Base-by-base conservation (phyloP, 2,113 vertebrate species). In the Ammodytes marinus region DNA sequence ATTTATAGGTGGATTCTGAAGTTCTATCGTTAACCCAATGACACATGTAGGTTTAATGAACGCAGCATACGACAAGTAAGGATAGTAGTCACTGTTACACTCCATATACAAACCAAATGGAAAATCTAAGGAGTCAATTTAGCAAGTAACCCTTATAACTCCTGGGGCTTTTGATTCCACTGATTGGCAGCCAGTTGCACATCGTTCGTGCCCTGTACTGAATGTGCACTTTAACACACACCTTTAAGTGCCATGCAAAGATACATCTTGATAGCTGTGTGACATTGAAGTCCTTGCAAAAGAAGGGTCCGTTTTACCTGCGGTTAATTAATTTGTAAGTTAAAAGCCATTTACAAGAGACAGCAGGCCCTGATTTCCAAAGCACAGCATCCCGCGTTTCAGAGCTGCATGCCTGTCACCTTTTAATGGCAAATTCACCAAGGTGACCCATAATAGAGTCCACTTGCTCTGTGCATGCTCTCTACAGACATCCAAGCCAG, bases 391-490 rank as follows among this genome's bases (percentile, higher is more conserved):
- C 85, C 77, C 42, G n/a, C 77, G 87, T 89, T 90, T 73, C 72
- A 63, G 69, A 87, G 72, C 91, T 88, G 79, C 90, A 83, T 52
- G 91, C 87, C 86, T 91, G 92, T 89, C 92, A 92, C 92, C 91
- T 89, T 89, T 88, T 90, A 89, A 93, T 89, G 83, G 84, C 64
- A 89, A 93, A 91, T 64, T 67, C 86, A 75, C 83, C 93, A 93
- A 93, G 93, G 92, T 94, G 93, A 93, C 92, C 91, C 83, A 72
- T 93, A 89, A 92, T 84, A 86, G 87, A 87, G 83, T 74, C 63
- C 50, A 63, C 86, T 81, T 85, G 85, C 80, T 73, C 63, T 45
- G 40, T 78, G 72, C 64, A 68, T 77, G 81, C 82, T 88, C 88
- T 85, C 83, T 72, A 68, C 82, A 88, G 92, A 88, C 80, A 74